Conservation (phyloP, 2,888 invertebrate species). For the Junonia oenone region DNA sequence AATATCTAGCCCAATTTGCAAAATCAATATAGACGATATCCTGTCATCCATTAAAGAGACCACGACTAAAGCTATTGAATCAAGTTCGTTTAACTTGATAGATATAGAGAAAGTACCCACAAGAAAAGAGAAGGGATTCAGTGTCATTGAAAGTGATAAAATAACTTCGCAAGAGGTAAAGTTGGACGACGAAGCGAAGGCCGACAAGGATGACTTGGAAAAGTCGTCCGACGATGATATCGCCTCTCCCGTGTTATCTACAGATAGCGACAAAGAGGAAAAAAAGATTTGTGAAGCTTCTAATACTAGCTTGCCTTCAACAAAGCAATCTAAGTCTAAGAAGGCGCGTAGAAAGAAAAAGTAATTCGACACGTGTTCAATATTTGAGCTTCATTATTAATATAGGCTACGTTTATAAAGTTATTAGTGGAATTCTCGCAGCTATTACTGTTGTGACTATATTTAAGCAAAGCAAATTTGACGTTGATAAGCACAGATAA, state of each 20-base stretch:
- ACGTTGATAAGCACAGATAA: conserved; percentile 51
- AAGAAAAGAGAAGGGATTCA: conserved; percentile 62
- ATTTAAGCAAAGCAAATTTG: conserved; percentile 45
- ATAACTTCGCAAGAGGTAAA: conserved; percentile 63
- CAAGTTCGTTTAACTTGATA: conserved; percentile 63
- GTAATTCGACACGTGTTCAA: conserved; percentile 64
- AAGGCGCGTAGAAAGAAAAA: conserved; percentile 82
- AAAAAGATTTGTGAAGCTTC: conserved; percentile 59
- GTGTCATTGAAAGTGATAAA: conserved; percentile 62
- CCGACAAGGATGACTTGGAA: conserved; percentile 57
- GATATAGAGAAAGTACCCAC: conserved; percentile 63
- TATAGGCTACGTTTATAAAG: conserved; percentile 27
- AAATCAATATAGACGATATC: conserved; percentile 69
- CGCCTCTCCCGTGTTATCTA: conserved; percentile 68
- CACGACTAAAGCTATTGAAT: conserved; percentile 51
- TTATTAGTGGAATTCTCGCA: conserved; percentile 40
- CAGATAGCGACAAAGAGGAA: conserved; percentile 78
- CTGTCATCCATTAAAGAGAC: conserved; percentile 65
- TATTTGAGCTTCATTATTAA: conserved; percentile 36
- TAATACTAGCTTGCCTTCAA: conserved; percentile 50
- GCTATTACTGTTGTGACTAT: conserved; percentile 48
- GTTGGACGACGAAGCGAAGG: conserved; percentile 55
- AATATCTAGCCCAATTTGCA: conserved; percentile 64
- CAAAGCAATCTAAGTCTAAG: conserved; percentile 72
- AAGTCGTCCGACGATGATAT: conserved; percentile 81